A percentile compares a stretch with the other conserved stretches of the same genome.
These are phyloP conservation scores for Leptodactylus fallax DNA, from an alignment of 2,797 vertebrate genomes.

Conservation along the genomic window DNA sequence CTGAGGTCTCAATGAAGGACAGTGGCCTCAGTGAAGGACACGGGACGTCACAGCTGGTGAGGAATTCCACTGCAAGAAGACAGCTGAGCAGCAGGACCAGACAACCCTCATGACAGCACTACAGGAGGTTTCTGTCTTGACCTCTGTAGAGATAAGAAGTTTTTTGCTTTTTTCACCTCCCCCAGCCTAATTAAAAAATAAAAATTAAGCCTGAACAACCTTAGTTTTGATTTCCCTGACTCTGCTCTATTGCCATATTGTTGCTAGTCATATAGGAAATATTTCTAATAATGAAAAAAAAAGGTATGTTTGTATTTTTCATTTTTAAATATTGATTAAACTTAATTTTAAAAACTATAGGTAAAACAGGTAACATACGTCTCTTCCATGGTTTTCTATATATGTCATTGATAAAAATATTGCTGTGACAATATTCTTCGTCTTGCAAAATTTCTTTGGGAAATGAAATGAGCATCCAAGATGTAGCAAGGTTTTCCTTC, in stretches of 20 bases:
- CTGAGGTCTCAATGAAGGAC: no score
- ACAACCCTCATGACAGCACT: no score
- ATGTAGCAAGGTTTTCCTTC: slow-evolving; percentile 72
- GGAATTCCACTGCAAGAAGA: no score
- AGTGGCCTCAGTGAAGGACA: no score
- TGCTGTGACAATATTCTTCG: slow-evolving; percentile 70
- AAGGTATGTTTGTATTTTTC: not conserved
- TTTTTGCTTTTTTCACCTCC: no score
- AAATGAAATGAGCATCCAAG: slow-evolving; percentile 73
- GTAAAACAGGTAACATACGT: slow-evolving; percentile 69
- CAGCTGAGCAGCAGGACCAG: no score
- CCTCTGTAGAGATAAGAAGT: no score
- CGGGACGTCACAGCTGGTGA: no score
- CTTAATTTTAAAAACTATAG: not conserved
- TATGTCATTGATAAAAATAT: slow-evolving; percentile 69
- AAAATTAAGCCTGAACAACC: no score
- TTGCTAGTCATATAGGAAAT: not conserved
- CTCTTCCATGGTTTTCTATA: slow-evolving; percentile 78
- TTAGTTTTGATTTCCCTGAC: not conserved
- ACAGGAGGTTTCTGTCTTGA: no score
- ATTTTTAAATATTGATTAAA: not conserved
- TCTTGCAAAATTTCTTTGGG: slow-evolving; percentile 74
- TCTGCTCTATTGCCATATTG: not conserved
- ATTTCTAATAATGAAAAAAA: not conserved
- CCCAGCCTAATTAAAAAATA: no score